Conservation (phyloP, 1,140 invertebrate species). For the Drosophila lini region DNA sequence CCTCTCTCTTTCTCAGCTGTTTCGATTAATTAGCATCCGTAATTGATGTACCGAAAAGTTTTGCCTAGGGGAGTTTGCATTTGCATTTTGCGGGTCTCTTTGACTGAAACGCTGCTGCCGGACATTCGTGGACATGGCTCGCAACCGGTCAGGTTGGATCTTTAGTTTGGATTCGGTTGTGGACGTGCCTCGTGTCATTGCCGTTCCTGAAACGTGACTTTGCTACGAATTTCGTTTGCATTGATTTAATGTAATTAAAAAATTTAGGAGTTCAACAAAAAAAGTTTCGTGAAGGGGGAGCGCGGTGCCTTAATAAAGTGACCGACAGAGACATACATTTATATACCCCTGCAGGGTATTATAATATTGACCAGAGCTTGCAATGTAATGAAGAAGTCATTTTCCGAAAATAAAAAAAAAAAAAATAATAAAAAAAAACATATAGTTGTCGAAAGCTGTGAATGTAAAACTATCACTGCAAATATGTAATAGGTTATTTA, state of each 20-base stretch:
- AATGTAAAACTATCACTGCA: too few species aligned
- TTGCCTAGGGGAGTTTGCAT: slow-evolving; percentile 64
- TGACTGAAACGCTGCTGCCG: slow-evolving; percentile 49
- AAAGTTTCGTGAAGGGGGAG: slow-evolving; percentile 5
- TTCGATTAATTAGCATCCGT: slow-evolving; percentile 83
- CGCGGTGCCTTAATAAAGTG: slow-evolving; percentile 16
- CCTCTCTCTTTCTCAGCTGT: slow-evolving; percentile 55
- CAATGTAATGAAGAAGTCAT: too few species aligned
- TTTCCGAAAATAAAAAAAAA: too few species aligned
- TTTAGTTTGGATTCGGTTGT: slow-evolving; percentile 21
- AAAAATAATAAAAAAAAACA: too few species aligned
- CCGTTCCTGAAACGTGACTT: slow-evolving; percentile 70
- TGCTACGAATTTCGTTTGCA: slow-evolving; percentile 81
- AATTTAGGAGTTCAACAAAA: slow-evolving; percentile 61
- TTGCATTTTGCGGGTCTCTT: slow-evolving; percentile 56
- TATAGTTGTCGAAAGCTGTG: too few species aligned
- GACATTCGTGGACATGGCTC: slow-evolving; percentile 44
- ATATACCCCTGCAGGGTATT: too few species aligned
- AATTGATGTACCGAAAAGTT: slow-evolving; percentile 82
- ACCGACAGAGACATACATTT: slow-evolving; percentile 10
- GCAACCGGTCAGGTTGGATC: slow-evolving; percentile 29
- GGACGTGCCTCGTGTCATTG: slow-evolving; percentile 59
- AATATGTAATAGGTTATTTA: too few species aligned
- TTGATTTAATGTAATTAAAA: slow-evolving; percentile 84
- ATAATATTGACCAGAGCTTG: too few species aligned